Base-by-base conservation (phyloP, 2,797 vertebrate species). In the Hafferia zeledoni region DNA sequence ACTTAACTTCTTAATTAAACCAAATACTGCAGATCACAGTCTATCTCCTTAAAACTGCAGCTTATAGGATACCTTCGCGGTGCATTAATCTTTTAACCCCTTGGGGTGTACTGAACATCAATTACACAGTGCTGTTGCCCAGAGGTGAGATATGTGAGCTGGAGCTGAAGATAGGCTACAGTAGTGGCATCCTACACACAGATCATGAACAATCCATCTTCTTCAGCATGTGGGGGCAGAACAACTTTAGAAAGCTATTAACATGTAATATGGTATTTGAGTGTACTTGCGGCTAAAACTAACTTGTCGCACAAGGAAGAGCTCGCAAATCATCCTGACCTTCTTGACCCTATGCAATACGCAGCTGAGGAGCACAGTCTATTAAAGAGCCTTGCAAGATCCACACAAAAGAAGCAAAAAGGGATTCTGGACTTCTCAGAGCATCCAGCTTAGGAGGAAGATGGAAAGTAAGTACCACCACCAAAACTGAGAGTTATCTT, bases 181-280 rank as follows among this genome's bases (percentile, higher is more conserved):
- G 95, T 93, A 96, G 92, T 46, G 4, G 93, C 93, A 94, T 96
- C 95, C 97, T 89, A 94, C 93, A 96, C 96, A 91, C 83, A 93
- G 94, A 98, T 98, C 96, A 97, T 95, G 97, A 97, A 92, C 97
- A 96, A 97, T 98, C 97, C 96, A 94, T 98, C 98, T 95, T 98
- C 98, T 97, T 97, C 97, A 97, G 94, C 94, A 93, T 81, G 93
- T 84, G 83, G 70, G 95, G 95, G 96, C 94, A 96, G 91, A 93
- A 96, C 93, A 93, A 79, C 94, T 95, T 83, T 75, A 97, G 96
- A 97, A 96, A 94, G 97, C 97, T 97, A 97, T 87, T 90, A 68
- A 68, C 52, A 50, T 46, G 23, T 97, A 97, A 98, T 97, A 82
- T 2, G 2, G 90, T 94, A 88, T 95, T 97, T 94, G 89, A 96